Conservation (phyloP, 2,888 invertebrate genomes). For the Opisthograptis luteolata region DNA sequence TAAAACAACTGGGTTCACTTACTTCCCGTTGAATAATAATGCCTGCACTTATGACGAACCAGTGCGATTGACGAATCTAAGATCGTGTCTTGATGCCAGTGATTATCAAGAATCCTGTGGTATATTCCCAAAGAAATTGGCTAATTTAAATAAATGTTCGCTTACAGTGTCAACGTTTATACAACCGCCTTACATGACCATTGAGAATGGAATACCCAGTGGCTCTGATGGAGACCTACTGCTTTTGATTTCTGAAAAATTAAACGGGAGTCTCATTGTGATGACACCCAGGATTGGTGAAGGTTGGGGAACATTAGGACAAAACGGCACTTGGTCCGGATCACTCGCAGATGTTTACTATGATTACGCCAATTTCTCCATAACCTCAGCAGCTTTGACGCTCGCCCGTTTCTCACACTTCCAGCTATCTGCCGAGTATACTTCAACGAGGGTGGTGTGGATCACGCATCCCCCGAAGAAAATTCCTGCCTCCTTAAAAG, state of each 20-base stretch:
- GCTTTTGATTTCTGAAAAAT: constrained; percentile 49
- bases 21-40: constrained; percentile 49
- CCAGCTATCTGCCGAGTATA: constrained; percentile 61
- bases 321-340: constrained; percentile 65
- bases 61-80: constrained; percentile 42
- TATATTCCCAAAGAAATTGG: constrained; percentile 57
- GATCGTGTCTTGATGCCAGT: constrained; percentile 29
- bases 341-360: constrained; percentile 65
- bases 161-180: constrained; percentile 63
- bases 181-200: constrained; percentile 63
- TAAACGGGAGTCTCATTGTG: constrained; percentile 60
- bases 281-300: constrained; percentile 57
- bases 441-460: constrained; percentile 54
- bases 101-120: constrained; percentile 31
- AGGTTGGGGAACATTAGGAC: constrained; percentile 64
- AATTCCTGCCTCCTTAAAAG: constrained; percentile 60
- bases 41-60: constrained; percentile 55
- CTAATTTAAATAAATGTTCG: constrained; percentile 59
- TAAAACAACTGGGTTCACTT: constrained; percentile 53
- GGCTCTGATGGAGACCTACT: constrained; percentile 69
- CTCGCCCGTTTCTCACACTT: constrained; percentile 55
- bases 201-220: constrained; percentile 49
- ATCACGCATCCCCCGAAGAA: constrained; percentile 56
- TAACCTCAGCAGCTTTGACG: constrained; percentile 67
- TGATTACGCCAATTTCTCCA: constrained; percentile 68